Percentiles rank a stretch among this genome's conserved stretches.
These are phyloP conservation scores for Brassicogethes aeneus DNA, from an alignment of 2,888 invertebrate genomes.

Conservation along the genomic window DNA sequence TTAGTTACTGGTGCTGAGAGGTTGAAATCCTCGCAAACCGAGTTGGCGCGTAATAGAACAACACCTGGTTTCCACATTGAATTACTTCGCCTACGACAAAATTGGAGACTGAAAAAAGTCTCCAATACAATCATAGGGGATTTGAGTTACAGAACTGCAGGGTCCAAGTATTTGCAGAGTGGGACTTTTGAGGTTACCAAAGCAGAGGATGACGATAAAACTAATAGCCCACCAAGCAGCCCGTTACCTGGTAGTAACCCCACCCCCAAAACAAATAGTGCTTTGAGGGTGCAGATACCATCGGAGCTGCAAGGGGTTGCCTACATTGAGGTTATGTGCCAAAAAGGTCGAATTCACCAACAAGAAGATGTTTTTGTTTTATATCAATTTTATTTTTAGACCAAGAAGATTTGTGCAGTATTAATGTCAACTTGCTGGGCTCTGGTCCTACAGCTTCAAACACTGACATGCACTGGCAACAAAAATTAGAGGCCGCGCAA, in stretches of 20 bases:
- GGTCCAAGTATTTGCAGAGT: conserved; percentile 87
- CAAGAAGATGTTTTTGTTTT: not conserved
- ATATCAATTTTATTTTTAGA: conserved; percentile 44
- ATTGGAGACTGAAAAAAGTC: conserved; percentile 94
- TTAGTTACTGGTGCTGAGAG: conserved; percentile 80
- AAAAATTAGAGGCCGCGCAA: conserved; percentile 92
- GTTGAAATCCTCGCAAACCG: conserved; percentile 70
- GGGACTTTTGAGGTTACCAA: conserved; percentile 88
- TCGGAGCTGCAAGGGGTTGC: conserved; percentile 92
- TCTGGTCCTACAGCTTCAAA: conserved; percentile 64
- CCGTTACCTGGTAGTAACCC: conserved; percentile 36
- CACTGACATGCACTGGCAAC: conserved; percentile 85
- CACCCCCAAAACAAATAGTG: conserved; percentile 57
- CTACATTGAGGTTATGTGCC: conserved; percentile 91
- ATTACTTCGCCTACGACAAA: conserved; percentile 76
- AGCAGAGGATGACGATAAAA: conserved; percentile 67
- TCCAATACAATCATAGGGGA: conserved; percentile 93
- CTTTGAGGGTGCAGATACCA: conserved; percentile 84
- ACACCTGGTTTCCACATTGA: conserved; percentile 91
- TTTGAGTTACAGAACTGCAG: conserved; percentile 90
- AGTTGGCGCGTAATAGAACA: conserved; percentile 66
- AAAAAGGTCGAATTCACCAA: conserved; percentile 56
- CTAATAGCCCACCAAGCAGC: conserved; percentile 42
- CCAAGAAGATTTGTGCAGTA: conserved; percentile 82
- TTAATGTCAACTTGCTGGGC: conserved; percentile 69